Conservation (phyloP, 2,113 vertebrate genomes). For the Saguinus imperator region DNA sequence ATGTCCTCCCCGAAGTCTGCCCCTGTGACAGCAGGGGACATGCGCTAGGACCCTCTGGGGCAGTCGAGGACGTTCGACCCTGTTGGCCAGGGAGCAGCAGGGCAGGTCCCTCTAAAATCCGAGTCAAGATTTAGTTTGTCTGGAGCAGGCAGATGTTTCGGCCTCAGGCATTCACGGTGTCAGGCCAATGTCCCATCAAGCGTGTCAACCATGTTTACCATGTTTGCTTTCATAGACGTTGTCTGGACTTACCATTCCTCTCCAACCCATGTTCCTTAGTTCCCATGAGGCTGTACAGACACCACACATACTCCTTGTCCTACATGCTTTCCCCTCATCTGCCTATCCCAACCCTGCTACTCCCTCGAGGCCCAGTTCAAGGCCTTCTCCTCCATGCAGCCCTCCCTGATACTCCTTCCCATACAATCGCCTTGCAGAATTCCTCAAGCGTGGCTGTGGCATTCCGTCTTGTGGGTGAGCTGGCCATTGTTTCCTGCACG, state of each 20-base stretch:
- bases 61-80: accelerated
- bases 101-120: background rate
- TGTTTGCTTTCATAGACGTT: background rate
- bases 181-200: too few species aligned
- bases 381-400: background rate
- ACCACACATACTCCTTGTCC: background rate
- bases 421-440: background rate
- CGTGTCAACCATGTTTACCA: background rate
- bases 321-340: background rate
- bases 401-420: background rate
- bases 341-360: background rate
- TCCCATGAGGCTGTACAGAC: background rate
- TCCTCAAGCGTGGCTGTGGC: background rate
- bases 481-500: background rate
- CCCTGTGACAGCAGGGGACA: accelerated
- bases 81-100: background rate
- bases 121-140: background rate
- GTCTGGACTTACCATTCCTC: background rate
- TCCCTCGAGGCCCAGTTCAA: background rate
- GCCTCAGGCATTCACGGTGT: background rate
- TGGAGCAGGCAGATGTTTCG: accelerated
- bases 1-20: background rate
- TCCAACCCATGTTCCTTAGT: background rate
- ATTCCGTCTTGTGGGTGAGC: background rate
- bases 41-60: background rate